Base-by-base conservation (phyloP, 2,797 vertebrate species). In the Xenentodon cancila region DNA sequence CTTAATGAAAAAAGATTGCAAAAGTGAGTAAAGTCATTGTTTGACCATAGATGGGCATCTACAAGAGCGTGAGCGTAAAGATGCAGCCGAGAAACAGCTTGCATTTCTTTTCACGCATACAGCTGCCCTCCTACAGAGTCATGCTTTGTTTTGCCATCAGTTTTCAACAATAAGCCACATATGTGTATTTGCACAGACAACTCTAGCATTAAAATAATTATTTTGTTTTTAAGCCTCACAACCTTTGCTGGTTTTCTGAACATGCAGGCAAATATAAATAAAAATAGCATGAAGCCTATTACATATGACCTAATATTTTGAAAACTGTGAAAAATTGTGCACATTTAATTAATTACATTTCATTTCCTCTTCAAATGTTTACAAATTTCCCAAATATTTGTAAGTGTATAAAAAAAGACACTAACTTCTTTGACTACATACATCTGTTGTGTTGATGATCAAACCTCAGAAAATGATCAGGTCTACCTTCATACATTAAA, bases 1-100 rank as follows among this genome's bases (percentile, higher is more conserved):
- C 62, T 32, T 77, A 70, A 84, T 85, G 73, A 73, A 84, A 84
- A 82, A 82, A 63, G 55, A 80, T 70, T 12, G 54, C 52, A 65
- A 51, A 48, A 65, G 73, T 59, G 69, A 68, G 65, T 77, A 69
- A 61, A 83, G 76, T 75, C 73, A 50, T 75, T 66, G n/a, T 63
- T 51, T 48, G 61, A 70, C 59, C 44, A 62, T 27, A 55, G 76
- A 74, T 79, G 87, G 72, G 75, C 84, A 81, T 78, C 67, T 71
- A 13, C 64, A 66, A 40, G 47, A 18, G 37, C 16, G 3, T 40
- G 13, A 40, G 9, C 4, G 9, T 40, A 16, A 53, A 51, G 63
- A 60, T 54, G 45, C 73, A 64, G 82, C 69, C 53, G 46, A 75
- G 73, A 48, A 49, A 61, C 3, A 50, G 71, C 72, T 77, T 71